Evolutionary conservation across 2,888 invertebrate species (phyloP).

Genomic region (Patella depressa): DNA sequence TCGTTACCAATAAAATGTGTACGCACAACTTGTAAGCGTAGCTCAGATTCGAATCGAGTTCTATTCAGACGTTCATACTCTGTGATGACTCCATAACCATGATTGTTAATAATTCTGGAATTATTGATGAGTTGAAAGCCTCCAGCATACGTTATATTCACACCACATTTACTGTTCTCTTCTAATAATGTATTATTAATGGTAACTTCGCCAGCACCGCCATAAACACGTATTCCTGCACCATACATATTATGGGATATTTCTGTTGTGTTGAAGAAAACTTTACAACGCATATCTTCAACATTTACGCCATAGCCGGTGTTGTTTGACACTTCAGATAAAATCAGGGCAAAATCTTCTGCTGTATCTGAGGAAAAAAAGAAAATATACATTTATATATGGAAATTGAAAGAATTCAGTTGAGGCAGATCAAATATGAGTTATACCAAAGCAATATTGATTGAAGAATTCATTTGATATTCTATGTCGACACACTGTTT

Average conservation of each 20-base stretch:
- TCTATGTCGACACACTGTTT: too few relatives aligned
- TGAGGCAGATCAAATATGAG: too few relatives aligned
- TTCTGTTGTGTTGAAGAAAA: slow-evolving; percentile 87
- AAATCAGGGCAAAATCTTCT: slow-evolving; percentile 78
- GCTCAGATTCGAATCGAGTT: slow-evolving; percentile 55
- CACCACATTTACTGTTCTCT: slow-evolving; percentile 82
- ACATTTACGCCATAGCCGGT: slow-evolving; percentile 95
- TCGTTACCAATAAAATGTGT: slow-evolving; percentile 89
- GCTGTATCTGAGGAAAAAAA: slow-evolving; percentile 47
- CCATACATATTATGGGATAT: slow-evolving; percentile 86
- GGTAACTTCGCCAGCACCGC: slow-evolving; percentile 94
- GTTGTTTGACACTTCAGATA: slow-evolving; percentile 88
- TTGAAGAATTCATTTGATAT: too few relatives aligned
- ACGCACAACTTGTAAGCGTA: slow-evolving; percentile 78
- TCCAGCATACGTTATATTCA: slow-evolving; percentile 95
- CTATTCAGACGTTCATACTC: slow-evolving; percentile 63
- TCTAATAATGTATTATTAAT: slow-evolving; percentile 90
- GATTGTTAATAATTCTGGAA: slow-evolving; percentile 87
- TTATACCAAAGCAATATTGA: too few relatives aligned
- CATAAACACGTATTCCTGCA: slow-evolving; percentile 89
- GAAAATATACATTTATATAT: too few relatives aligned
- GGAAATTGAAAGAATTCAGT: too few relatives aligned
- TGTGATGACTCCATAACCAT: slow-evolving; percentile 77
- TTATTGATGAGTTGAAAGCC: slow-evolving; percentile 93
- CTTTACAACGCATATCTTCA: slow-evolving; percentile 89